These are phyloP conservation scores for Gibbula magus DNA, from an alignment of 2,888 invertebrate species.

Conservation along the genomic window DNA sequence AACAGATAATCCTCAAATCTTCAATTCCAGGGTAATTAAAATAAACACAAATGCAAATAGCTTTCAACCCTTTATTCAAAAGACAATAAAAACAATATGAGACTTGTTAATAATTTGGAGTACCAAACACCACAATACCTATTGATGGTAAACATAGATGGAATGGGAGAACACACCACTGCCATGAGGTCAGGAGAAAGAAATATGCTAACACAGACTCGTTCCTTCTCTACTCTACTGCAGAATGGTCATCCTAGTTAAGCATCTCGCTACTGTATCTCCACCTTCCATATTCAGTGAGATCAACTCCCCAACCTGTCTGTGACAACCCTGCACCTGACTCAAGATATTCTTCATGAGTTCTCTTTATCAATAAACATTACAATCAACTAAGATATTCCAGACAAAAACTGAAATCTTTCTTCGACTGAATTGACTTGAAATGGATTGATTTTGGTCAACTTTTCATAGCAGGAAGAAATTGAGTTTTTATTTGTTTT, in stretches of 20 bases:
- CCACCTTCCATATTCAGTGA: too few species aligned
- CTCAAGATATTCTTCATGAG: too few species aligned
- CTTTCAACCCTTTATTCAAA: conserved; percentile 49
- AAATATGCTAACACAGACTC: conserved; percentile 1
- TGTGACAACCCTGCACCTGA: too few species aligned
- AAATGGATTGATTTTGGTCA: too few species aligned
- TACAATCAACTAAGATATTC: too few species aligned
- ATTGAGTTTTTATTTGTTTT: too few species aligned
- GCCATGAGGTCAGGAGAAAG: conserved; percentile 22
- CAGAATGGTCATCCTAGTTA: background rate
- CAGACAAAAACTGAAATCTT: too few species aligned
- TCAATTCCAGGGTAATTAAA: background rate
- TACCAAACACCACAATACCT: conserved; percentile 40
- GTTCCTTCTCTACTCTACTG: background rate
- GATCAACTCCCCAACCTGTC: too few species aligned
- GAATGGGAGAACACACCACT: conserved; percentile 36
- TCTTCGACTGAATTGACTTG: too few species aligned
- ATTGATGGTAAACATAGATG: conserved; percentile 38
- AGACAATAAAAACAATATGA: conserved; percentile 38
- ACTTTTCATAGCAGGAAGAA: too few species aligned
- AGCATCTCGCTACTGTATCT: background rate
- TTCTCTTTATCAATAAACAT: too few species aligned
- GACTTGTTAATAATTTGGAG: conserved; percentile 27
- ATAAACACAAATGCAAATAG: background rate
- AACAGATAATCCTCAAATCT: too few species aligned